Conservation (phyloP, 2,113 vertebrate species). For the Oncorhynchus kisutch region DNA sequence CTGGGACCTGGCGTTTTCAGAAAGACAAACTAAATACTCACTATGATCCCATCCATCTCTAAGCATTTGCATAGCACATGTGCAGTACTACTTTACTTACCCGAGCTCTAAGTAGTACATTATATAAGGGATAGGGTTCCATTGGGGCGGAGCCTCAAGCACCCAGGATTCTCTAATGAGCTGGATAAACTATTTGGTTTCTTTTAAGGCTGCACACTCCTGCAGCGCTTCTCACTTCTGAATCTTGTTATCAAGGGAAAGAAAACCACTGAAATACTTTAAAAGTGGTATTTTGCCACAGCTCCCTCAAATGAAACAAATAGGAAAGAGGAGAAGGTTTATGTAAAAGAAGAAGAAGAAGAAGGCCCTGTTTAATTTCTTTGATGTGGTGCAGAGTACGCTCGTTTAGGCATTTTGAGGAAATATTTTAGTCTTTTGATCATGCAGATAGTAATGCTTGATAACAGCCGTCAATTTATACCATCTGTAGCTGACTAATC, state of each 20-base stretch:
- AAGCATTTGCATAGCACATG: conserved; percentile 28
- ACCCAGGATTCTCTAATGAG: no score
- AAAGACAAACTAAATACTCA: neutral
- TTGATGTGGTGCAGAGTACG: neutral
- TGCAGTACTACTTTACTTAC: neutral
- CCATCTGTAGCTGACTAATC: conserved; percentile 29
- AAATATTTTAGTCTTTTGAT: neutral
- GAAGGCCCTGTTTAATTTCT: no score
- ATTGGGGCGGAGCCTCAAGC: no score
- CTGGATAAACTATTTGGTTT: no score
- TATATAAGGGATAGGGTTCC: no score
- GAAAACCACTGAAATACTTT: neutral
- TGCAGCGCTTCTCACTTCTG: neutral
- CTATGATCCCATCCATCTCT: neutral
- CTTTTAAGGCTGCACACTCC: neutral
- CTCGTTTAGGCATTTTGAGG: conserved; percentile 21
- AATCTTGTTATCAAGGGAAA: neutral
- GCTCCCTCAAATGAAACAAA: neutral
- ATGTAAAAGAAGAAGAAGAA: neutral
- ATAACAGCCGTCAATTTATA: conserved; percentile 9
- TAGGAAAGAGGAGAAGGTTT: conserved; percentile 6
- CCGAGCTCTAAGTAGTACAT: no score
- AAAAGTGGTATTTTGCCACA: conserved; percentile 3
- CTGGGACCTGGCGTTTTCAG: no score
- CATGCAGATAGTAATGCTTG: conserved; percentile 1